phyloP scores from a whole-genome alignment of 2,888 invertebrate genomes.

The Athalia rosae region DNA sequence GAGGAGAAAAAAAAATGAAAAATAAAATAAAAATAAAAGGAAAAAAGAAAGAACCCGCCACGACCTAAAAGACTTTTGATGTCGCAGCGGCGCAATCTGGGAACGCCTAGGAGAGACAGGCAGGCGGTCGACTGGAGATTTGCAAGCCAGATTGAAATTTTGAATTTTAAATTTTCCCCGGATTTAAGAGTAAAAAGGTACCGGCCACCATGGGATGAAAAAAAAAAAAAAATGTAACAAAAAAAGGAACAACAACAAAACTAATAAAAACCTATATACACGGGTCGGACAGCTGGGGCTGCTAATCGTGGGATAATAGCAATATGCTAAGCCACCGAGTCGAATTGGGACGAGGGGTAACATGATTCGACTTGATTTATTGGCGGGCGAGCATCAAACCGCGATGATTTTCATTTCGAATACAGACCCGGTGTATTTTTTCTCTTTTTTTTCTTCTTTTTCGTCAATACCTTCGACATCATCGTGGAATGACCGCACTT shows the following conservation, averaged over 20 bases:
- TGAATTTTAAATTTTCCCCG: conserved; percentile 75
- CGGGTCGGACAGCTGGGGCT: conserved; percentile 49
- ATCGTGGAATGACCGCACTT: background rate
- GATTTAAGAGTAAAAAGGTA: conserved; percentile 71
- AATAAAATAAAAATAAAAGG: too few relatives aligned
- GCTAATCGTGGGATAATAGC: conserved; percentile 70
- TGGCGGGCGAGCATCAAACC: conserved; percentile 18
- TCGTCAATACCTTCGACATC: too few relatives aligned
- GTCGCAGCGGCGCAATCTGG: conserved; percentile 68
- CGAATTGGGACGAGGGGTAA: background rate
- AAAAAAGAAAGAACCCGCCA: conserved; percentile 57
- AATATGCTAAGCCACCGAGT: conserved; percentile 47
- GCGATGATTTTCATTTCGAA: too few relatives aligned
- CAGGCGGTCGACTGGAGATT: conserved; percentile 67
- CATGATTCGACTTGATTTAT: conserved; percentile 34
- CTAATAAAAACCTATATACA: conserved; percentile 64
- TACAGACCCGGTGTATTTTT: background rate
- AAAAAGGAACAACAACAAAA: conserved; percentile 49
- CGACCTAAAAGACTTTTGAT: conserved; percentile 71
- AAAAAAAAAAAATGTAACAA: too few relatives aligned
- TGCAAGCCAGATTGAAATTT: conserved; percentile 77
- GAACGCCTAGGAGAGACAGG: conserved; percentile 58
- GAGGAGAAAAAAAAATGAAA: conserved; percentile 5
- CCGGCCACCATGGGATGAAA: conserved; percentile 54
- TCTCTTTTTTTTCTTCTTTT: too few relatives aligned